A percentile compares a stretch with the other conserved stretches of the same genome.
These are phyloP conservation scores for Pseudomugil gertrudae DNA, from an alignment of 2,797 vertebrate species.

Conservation along the genomic window DNA sequence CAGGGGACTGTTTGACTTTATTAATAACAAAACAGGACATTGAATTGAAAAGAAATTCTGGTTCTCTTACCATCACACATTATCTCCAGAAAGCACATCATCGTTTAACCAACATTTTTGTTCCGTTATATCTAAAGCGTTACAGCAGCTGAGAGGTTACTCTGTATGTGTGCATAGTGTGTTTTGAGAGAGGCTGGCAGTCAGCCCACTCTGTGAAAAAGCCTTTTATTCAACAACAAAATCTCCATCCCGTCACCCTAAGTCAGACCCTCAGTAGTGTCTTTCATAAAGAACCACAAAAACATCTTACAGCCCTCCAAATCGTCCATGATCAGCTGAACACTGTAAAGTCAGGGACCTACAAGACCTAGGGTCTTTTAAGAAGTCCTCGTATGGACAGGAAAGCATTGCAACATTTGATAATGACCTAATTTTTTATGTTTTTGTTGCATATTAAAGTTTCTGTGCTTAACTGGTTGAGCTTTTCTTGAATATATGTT, in stretches of 20 bases:
- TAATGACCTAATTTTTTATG: slow-evolving; percentile 8
- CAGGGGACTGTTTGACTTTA: neutral
- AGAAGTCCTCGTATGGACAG: slow-evolving; percentile 3
- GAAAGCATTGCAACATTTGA: slow-evolving; percentile 10
- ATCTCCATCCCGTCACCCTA: neutral
- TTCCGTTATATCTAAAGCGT: slow-evolving; percentile 6
- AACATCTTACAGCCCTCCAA: neutral
- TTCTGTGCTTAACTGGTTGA: neutral
- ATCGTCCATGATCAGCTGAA: slow-evolving; percentile 21
- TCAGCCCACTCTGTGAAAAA: slow-evolving; percentile 47
- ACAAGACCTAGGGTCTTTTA: slow-evolving; percentile 31
- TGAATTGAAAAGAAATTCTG: slow-evolving; percentile 23
- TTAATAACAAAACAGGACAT: neutral
- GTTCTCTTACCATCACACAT: slow-evolving; percentile 24
- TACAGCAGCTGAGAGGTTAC: slow-evolving; percentile 17
- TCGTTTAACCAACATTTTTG: slow-evolving; percentile 17
- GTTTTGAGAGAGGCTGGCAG: slow-evolving; percentile 26
- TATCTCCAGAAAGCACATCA: slow-evolving; percentile 38
- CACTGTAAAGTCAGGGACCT: slow-evolving; percentile 18
- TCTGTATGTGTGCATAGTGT: neutral
- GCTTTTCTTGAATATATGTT: neutral
- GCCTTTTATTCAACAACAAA: neutral
- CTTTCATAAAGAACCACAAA: slow-evolving; percentile 22
- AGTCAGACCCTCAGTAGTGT: slow-evolving; percentile 17
- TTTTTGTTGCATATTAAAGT: neutral